phyloP scores from a whole-genome alignment of 2,797 vertebrate species.

The Rhadinocentrus ornatus region DNA sequence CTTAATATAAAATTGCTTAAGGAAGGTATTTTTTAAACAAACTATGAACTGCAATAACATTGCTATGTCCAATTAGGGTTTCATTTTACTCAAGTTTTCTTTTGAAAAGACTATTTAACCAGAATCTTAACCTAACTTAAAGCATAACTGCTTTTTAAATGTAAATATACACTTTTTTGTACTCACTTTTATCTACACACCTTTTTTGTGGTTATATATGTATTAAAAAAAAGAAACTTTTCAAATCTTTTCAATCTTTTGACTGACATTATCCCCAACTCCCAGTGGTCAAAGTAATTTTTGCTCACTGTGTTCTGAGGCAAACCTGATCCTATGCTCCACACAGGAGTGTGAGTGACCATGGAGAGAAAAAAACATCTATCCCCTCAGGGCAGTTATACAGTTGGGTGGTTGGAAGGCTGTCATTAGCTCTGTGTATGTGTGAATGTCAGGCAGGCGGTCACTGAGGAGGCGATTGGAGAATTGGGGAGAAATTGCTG shows the following conservation, averaged over 20 bases:
- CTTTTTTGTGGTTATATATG: neutral
- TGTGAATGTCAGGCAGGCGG: slow-evolving; percentile 72
- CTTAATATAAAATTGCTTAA: neutral
- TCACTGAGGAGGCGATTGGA: slow-evolving; percentile 66
- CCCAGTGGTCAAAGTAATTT: slow-evolving; percentile 53
- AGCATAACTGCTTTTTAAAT: neutral
- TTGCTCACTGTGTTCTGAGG: slow-evolving; percentile 61
- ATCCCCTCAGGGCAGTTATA: slow-evolving; percentile 57
- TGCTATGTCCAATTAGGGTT: no score
- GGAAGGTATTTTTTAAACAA: neutral
- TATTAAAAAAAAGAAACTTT: slow-evolving; percentile 22
- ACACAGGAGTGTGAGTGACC: slow-evolving; percentile 49
- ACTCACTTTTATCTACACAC: neutral
- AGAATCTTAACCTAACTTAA: neutral
- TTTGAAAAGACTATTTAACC: neutral
- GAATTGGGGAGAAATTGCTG: slow-evolving; percentile 74
- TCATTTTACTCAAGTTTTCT: no score
- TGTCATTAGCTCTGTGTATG: slow-evolving; percentile 71
- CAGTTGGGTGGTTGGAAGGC: slow-evolving; percentile 62
- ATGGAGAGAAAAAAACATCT: slow-evolving; percentile 49
- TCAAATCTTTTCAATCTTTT: slow-evolving; percentile 45
- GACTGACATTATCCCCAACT: slow-evolving; percentile 56
- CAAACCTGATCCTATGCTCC: slow-evolving; percentile 53
- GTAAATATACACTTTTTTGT: neutral
- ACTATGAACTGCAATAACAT: no score